Evolutionary conservation across 2,797 vertebrate species (phyloP), one percentile per base, ranked within the genome.

Genomic region (Todus mexicanus): DNA sequence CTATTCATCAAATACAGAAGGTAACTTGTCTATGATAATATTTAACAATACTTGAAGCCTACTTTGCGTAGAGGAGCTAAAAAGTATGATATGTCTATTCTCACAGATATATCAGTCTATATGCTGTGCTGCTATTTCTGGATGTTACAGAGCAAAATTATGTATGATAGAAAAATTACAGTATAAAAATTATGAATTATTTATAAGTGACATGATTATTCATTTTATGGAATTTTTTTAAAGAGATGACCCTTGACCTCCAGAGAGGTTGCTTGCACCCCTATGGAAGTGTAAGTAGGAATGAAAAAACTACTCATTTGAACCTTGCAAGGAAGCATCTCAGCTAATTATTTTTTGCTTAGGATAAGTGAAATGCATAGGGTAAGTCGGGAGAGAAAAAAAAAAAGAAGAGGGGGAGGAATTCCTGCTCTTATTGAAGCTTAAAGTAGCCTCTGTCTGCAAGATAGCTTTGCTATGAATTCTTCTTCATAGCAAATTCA

Each of bases 1-100:
- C 97, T 97, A 97, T 98, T 96, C 96, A 97, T 98, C 97, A 97
- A 96, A 97, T 80, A 96, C 91, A 86, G 94, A 93, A 96, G 97
- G 96, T 97, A 97, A 97, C 97, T 97, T 97, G 96, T 95, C 94
- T 96, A 82, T 94, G 96, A 96, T 96, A 97, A 95, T 97, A 75
- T 97, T 95, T 95, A 96, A 97, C 94, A 93, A 90, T 94, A 97
- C 92, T 97, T 96, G 91, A 95, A 96, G 68, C 83, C 64, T 86
- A 79, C 94, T 95, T 96, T 57, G 77, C 69, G 85, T 78, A 80
- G 85, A 93, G 92, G 91, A 94, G 90, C 87, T 94, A 79, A 65
- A 93, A 97, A 96, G 94, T 96, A 86, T 96, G 96, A 87, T 69
- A 77, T 65, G 40, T 85, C 47, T 69, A 0, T 96, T 92, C 42